Base-by-base conservation (phyloP, 2,113 vertebrate genomes). In the Kobus ellipsiprymnus region DNA sequence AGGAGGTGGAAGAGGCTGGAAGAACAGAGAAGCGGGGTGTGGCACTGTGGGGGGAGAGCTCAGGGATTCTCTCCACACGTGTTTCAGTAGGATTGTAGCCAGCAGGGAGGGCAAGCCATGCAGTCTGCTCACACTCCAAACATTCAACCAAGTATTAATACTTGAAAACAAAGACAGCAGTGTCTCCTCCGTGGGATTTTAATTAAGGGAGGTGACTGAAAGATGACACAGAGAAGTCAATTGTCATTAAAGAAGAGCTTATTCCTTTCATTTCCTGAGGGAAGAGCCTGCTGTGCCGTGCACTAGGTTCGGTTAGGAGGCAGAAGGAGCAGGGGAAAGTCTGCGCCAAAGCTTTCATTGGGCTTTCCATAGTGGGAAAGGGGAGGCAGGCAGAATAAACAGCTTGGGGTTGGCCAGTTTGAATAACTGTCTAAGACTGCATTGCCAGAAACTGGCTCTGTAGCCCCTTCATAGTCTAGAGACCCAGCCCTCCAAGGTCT, bases 11-110 rank as follows among this genome's bases (percentile, higher is more conserved):
- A 14, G 8, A 46, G 54, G 19, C 71, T 52, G 36, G 52, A 21
- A 10, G 59, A 48, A 36, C 33, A 17, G 44, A 54, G 83, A 71
- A 36, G 27, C 25, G 11, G 48, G 67, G 6, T 80, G 2, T 0
- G 0, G 40, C 21, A 3, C 13, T 23, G 44, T 40, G 1, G 0
- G 60, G 2, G 23, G 33, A 13, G 2, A 0, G 9, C 29, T 54
- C 48, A 0, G n/a, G 4, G 44, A 46, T 62, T 60, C 85, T 30
- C 4, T 62, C 12, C 3, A 2, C 9, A 36, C 19, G 13, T 4
- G 21, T 40, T 87, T 48, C 6, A 10, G 50, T 0, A 6, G 77
- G 48, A 55, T 19, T 5, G 52, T 23, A 83, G n/a, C 7, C 48
- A 82, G 50, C n/a, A 2, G 11, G 33, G 46, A 57, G 55, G 15